Base-by-base conservation (phyloP, 1,140 invertebrate genomes). In the Drosophila persimilis region DNA sequence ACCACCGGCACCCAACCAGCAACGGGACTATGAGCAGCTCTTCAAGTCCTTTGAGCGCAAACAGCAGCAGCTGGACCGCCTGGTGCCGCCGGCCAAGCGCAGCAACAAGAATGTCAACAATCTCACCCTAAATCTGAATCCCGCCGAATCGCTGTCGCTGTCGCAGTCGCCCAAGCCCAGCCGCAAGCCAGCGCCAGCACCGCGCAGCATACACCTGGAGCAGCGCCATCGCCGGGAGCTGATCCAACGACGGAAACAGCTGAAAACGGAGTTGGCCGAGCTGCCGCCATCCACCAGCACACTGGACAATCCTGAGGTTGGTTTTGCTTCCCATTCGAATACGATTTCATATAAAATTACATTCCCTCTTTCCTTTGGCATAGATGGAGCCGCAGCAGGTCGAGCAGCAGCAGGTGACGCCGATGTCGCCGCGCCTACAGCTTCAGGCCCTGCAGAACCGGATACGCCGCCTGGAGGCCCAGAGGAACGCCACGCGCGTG, bases 161-260 rank as follows among this genome's bases (percentile, higher is more conserved):
- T 24, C 55, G 8, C 60, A 61, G 44, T 89, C 89, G 1, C 89
- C 89, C 0, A 90, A 84, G 44, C 45, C 57, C 1, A 84, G 51
- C 24, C 72, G 88, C 1, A 90, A 90, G 20, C 90, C 90, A 20
- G 86, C 86, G 15, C 89, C 90, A 13, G 90, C 90, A 26, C 86
- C 86, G 0, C 63, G 90, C 6, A 94, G 95, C n/a, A 95, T 95
- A 11, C 80, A 89, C 59, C 59, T 79, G 39, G 78, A 88, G 64
- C 75, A 83, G 45, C 63, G 80, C 44, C 91, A 93, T 56, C 92
- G 92, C 7, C 92, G 93, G 90, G 73, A 93, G 72, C 91, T 93
- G 55, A 93, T 93, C 60, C 93, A 93, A 57, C 70, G 80, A 6
- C 81, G 74, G 13, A 77, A 75, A 47, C 85, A 89, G 44, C 43